Evolutionary conservation across 2,797 vertebrate species (phyloP), one percentile per base, ranked within the genome.

Genomic region (Emydoidea blandingii): DNA sequence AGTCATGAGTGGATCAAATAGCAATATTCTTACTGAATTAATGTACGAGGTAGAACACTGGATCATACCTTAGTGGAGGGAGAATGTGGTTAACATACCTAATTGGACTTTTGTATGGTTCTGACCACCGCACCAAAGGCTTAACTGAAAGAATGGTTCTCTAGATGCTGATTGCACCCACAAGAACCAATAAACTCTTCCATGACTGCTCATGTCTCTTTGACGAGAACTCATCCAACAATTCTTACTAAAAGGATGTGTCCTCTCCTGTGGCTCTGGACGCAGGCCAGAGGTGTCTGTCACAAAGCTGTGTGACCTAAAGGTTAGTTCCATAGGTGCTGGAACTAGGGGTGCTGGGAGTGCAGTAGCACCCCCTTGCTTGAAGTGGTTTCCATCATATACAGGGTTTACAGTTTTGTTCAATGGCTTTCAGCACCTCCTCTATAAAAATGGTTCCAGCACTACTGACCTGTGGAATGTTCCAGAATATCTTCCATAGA

Each of bases 111-210:
- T 5, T 23, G 37, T 68, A 54, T 54, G 74, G 54, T 74, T 47
- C 12, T 90, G 93, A 91, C 81, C 90, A 82, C 65, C 62, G 6
- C 18, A 37, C 18, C 34, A 37, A 68, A 37, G n/a, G 88, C 50
- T 86, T 93, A 96, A 91, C 88, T 91, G 88, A 37, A 68, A 87
- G 86, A 91, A 78, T 65, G 19, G 34, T 47, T 85, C 27, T 47
- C 84, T 86, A 91, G 78, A 95, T 87, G 34, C 41, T 57, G 12
- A 56, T 49, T 8, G 57, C 62, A 31, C 54, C 65, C 93, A 78
- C 0, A 3, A 54, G 83, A 91, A 49, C 56, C 82, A 94, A 89
- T 52, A 83, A 23, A 53, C 89, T 18, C 49, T 85, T 47, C 72
- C n/a, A 44, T 76, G 84, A 88, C 31, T n/a, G 68, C 47, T 94